Evolutionary conservation across 2,888 invertebrate species (phyloP).

Genomic region (Calliopum simillimum): DNA sequence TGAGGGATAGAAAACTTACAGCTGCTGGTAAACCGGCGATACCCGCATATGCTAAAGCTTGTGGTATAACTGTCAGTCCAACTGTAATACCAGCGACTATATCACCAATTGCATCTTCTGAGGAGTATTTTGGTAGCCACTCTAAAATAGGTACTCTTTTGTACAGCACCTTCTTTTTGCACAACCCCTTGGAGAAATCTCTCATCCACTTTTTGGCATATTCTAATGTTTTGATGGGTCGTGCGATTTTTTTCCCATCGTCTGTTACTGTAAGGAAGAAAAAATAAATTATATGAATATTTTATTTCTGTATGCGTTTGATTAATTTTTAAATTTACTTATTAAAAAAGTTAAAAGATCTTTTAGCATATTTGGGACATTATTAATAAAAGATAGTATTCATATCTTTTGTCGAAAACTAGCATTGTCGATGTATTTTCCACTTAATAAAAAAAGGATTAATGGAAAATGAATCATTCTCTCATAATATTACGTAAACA

Average conservation of each 20-base stretch:
- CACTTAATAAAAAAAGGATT: too few species aligned
- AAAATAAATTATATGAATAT: neutral
- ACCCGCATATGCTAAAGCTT: conserved; percentile 85
- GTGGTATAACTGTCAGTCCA: conserved; percentile 93
- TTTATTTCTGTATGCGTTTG: neutral
- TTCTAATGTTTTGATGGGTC: conserved; percentile 54
- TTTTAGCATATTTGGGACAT: too few species aligned
- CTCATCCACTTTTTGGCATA: conserved; percentile 66
- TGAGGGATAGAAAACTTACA: conserved; percentile 62
- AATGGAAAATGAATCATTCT: too few species aligned
- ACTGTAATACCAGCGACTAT: conserved; percentile 92
- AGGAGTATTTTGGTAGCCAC: conserved; percentile 83
- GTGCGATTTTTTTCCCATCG: conserved; percentile 65
- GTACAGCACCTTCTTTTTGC: conserved; percentile 78
- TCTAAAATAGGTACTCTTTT: conserved; percentile 79
- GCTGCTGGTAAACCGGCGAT: conserved; percentile 82
- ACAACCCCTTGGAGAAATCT: conserved; percentile 68
- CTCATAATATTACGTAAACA: too few species aligned
- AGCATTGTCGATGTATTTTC: too few species aligned
- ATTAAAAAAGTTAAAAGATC: too few species aligned
- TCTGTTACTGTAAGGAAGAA: conserved; percentile 68
- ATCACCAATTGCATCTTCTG: conserved; percentile 83
- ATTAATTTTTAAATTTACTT: neutral
- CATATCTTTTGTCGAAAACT: too few species aligned
- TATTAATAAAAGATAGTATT: too few species aligned